Evolutionary conservation across 2,113 vertebrate species (phyloP).

Genomic region (Menura novaehollandiae): DNA sequence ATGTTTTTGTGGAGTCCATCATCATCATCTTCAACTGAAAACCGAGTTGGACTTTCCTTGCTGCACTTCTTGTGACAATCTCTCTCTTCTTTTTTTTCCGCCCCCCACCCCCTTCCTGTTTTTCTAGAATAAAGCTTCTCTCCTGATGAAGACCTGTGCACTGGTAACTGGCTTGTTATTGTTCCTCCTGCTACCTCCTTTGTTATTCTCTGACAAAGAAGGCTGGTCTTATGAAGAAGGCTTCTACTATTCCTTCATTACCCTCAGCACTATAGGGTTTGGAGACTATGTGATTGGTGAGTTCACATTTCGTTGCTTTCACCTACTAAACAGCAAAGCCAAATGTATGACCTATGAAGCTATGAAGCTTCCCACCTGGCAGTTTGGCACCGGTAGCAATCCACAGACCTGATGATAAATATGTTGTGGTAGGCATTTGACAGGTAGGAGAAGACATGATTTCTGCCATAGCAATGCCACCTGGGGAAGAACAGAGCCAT

Average conservation of each 20-base stretch:
- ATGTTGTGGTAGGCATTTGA: neutral
- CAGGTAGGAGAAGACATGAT: neutral
- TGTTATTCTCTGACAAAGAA: constrained; percentile 82
- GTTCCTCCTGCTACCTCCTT: constrained; percentile 85
- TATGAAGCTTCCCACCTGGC: neutral
- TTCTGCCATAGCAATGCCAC: neutral
- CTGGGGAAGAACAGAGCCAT: neutral
- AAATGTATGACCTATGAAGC: neutral
- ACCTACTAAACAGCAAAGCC: neutral
- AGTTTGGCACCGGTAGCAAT: neutral
- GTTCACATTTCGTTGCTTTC: neutral
- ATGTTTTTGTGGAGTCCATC: neutral
- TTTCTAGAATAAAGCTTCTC: constrained; percentile 67
- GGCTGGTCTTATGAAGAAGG: constrained; percentile 83
- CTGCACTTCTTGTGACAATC: neutral
- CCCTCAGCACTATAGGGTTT: constrained; percentile 91
- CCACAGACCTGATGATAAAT: neutral
- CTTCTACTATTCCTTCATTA: constrained; percentile 91
- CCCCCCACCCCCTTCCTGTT: neutral
- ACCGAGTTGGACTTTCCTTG: neutral
- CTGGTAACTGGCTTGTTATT: constrained; percentile 74
- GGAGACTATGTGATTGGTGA: constrained; percentile 90
- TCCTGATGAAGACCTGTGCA: constrained; percentile 74
- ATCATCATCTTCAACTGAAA: neutral
- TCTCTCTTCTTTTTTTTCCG: neutral